Percentiles rank a stretch among this genome's conserved stretches.
Evolutionary conservation across 1,140 invertebrate genomes (phyloP).

Genomic region (Sinella curviseta): DNA sequence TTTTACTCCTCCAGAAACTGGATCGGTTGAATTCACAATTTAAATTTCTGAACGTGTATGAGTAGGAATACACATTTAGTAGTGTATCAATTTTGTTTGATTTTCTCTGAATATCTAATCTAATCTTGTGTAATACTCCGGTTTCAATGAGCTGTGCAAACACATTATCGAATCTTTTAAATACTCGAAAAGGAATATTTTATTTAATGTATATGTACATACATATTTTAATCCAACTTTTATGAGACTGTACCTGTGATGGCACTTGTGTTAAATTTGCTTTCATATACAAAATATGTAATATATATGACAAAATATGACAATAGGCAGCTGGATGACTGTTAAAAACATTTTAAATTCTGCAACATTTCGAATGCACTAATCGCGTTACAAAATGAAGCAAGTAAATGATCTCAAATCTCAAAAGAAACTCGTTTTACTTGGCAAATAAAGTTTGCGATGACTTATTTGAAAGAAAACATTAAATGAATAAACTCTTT

Average conservation of each 20-base stretch:
- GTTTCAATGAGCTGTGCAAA: too few species aligned
- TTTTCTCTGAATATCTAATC: too few species aligned
- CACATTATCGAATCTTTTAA: too few species aligned
- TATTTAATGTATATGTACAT: too few species aligned
- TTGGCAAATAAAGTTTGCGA: not conserved
- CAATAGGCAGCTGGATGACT: not conserved
- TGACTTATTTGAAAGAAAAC: too few species aligned
- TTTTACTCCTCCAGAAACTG: not conserved
- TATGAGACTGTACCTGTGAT: not conserved
- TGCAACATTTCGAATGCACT: too few species aligned
- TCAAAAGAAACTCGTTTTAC: not conserved
- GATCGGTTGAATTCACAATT: slow-evolving; percentile 17
- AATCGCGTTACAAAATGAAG: too few species aligned
- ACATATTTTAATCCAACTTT: too few species aligned
- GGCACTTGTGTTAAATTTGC: not conserved
- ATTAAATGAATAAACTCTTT: too few species aligned
- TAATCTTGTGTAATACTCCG: too few species aligned
- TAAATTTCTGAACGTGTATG: slow-evolving; percentile 7
- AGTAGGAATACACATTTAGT: not conserved
- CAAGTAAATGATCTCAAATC: not conserved
- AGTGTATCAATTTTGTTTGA: not conserved
- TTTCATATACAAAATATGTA: not conserved
- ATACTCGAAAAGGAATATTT: not conserved
- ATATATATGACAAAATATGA: too few species aligned
- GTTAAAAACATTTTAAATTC: not conserved